Evolutionary conservation across 2,888 invertebrate genomes (phyloP), one percentile per base, ranked within the genome.

Genomic region (Uloborus plumipes): DNA sequence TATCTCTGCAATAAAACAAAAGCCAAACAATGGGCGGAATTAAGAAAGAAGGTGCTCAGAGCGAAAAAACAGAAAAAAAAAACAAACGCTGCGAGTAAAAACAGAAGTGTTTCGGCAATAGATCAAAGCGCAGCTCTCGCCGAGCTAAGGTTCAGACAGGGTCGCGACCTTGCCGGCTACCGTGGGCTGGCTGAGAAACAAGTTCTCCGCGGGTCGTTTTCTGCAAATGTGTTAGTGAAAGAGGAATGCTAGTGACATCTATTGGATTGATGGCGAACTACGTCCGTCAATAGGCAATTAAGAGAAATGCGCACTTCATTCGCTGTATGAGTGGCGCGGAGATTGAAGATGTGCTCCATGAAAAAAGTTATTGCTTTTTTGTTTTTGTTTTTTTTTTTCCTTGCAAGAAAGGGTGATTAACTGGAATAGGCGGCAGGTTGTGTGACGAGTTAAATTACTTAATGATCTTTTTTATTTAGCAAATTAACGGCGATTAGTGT

Each of bases 141-240:
- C 39, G 69, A 73, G 59, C 62, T 58, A 49, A 47, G 47, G 74
- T 62, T 39, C 51, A 16, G 6, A 20, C 4, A 0, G 62, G 69
- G 80, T 80, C 80, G 50, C 64, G 80, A 80, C 80, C 80, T 80
- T 80, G 69, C 66, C 18, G 58, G 80, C 80, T 80, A 80, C 80
- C 70, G 80, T 80, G 55, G 39, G 77, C 76, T 55, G 39, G 77
- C 76, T 55, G 70, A 59, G 71, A 71, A 69, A 79, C 79, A 67
- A 79, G 65, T 72, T 72, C 61, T 47, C 51, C 66, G 16, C 26
- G 13, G 51, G 14, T 55, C 18, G 31, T 47, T 59, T 67, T 75
- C 66, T 20, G 51, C 79, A 73, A 79, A 80, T n/a, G 73, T 51
- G 26, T 71, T 14, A 51, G 31, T 55, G 73, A 31, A 16, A 15